phyloP scores from a whole-genome alignment of 2,888 invertebrate species.

The Cantharis nigra region DNA sequence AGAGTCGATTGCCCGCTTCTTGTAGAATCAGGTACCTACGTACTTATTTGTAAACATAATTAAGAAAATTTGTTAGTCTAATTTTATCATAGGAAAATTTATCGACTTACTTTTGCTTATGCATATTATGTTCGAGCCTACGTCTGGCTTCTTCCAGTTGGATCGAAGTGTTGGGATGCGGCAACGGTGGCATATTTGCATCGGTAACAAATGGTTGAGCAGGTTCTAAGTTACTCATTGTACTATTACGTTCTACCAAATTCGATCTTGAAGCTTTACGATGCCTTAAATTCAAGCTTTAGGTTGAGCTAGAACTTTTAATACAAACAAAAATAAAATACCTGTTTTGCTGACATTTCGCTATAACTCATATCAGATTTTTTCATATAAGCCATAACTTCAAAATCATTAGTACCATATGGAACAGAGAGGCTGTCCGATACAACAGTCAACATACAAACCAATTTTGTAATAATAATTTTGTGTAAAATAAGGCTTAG shows the following conservation, averaged over 20 bases:
- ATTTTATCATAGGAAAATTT: no score
- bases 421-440: constrained; percentile 63
- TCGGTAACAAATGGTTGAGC: constrained; percentile 70
- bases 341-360: constrained; percentile 53
- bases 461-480: no score
- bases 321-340: constrained; percentile 9
- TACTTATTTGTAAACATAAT: constrained; percentile 37
- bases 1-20: constrained; percentile 60
- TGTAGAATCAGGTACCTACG: constrained; percentile 44
- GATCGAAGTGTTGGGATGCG: constrained; percentile 69
- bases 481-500: no score
- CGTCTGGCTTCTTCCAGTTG: constrained; percentile 78
- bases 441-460: no score
- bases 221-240: constrained; percentile 53
- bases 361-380: constrained; percentile 59
- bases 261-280: constrained; percentile 58
- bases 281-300: constrained; percentile 34
- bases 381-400: constrained; percentile 65
- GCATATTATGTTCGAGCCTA: constrained; percentile 68
- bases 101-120: constrained; percentile 50
- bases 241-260: constrained; percentile 60
- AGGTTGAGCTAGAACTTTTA: not conserved
- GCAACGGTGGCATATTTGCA: constrained; percentile 64
- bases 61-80: no score
- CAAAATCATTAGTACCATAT: constrained; percentile 50